Evolutionary conservation across 2,797 vertebrate genomes (phyloP).

Genomic region (Cephalopachus bancanus): DNA sequence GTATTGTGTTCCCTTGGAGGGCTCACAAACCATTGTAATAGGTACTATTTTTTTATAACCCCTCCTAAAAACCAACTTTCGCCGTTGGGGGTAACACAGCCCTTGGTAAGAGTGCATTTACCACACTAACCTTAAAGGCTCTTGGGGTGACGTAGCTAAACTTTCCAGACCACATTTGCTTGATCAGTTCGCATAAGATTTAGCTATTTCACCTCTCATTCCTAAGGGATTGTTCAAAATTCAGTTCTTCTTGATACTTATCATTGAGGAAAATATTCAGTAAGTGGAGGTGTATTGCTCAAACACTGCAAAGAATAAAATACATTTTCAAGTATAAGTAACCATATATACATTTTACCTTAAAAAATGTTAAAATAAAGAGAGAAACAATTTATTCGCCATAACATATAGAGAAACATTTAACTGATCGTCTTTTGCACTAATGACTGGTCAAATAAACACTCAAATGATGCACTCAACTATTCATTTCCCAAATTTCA

Average conservation of each 20-base stretch:
- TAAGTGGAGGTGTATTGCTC: conserved; percentile 98
- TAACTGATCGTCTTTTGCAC: conserved; percentile 35
- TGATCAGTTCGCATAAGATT: conserved; percentile 97
- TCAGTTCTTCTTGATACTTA: conserved; percentile 97
- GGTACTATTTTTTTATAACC: not conserved
- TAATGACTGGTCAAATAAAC: conserved; percentile 65
- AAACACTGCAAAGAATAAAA: conserved; percentile 93
- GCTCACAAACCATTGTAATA: not conserved
- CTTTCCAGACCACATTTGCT: conserved; percentile 98
- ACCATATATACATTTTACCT: conserved; percentile 40
- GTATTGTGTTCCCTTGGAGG: not conserved
- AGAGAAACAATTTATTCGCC: conserved; percentile 17
- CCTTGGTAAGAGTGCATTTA: not conserved
- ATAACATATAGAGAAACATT: conserved; percentile 38
- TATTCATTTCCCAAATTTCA: conserved; percentile 74
- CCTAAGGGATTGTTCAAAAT: conserved; percentile 99
- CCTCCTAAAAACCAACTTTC: not conserved
- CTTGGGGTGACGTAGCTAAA: conserved; percentile 97
- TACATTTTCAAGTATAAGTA: conserved; percentile 72
- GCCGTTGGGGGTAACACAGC: not conserved
- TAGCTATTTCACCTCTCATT: conserved; percentile 99
- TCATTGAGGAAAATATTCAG: conserved; percentile 98
- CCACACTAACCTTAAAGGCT: conserved; percentile 96
- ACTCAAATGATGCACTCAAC: conserved; percentile 55
- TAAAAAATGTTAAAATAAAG: conserved; percentile 67